Evolutionary conservation across 1,140 invertebrate species (phyloP).

Genomic region (Latrodectus geometricus): DNA sequence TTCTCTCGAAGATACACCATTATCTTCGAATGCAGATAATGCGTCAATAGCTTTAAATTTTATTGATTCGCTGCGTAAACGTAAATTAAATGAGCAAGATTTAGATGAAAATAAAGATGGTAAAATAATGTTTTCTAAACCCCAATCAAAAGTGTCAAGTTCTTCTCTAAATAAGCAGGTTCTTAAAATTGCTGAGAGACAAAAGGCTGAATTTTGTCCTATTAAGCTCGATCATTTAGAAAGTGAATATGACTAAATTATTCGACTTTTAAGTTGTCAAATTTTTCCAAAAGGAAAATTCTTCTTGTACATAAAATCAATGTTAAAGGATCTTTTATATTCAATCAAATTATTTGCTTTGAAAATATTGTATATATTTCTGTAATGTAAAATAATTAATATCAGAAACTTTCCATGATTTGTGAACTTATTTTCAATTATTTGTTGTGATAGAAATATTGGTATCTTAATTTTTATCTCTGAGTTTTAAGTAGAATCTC

Average conservation of each 20-base stretch:
- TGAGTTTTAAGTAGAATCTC: too few species aligned
- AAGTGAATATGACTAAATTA: not conserved
- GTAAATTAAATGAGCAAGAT: not conserved
- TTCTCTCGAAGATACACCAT: constrained; percentile 34
- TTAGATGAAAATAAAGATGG: not conserved
- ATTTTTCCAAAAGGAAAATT: too few species aligned
- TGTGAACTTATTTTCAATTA: too few species aligned
- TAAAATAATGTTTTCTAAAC: constrained; percentile 36
- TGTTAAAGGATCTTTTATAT: too few species aligned
- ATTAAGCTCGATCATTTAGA: constrained; percentile 22
- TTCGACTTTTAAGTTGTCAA: too few species aligned
- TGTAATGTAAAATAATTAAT: too few species aligned
- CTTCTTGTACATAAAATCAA: too few species aligned
- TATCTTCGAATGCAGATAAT: constrained; percentile 42
- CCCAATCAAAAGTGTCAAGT: not conserved
- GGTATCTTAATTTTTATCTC: too few species aligned
- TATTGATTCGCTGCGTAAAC: constrained; percentile 17
- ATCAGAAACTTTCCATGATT: too few species aligned
- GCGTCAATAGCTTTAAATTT: constrained; percentile 27
- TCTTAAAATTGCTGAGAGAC: not conserved
- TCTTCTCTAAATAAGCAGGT: not conserved
- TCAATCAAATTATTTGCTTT: too few species aligned
- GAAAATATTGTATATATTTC: too few species aligned
- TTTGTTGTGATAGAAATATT: too few species aligned
- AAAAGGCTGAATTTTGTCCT: not conserved